phyloP scores from a whole-genome alignment of 1,140 invertebrate species.

The Philaenus spumarius region DNA sequence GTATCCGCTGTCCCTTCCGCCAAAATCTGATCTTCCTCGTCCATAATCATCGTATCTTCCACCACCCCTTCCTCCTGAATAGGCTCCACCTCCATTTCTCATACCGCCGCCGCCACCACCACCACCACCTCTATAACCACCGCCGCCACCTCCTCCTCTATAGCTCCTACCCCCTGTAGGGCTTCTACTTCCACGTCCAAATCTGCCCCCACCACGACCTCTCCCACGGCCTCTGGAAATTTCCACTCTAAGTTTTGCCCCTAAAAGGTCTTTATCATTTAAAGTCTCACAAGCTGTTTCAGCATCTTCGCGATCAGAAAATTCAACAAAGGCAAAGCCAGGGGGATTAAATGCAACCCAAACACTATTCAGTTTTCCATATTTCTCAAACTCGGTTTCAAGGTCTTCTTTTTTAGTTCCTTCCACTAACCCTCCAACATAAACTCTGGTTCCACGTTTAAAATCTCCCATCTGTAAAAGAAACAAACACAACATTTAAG shows the following conservation, averaged over 20 bases:
- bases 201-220: slow-evolving; percentile 44
- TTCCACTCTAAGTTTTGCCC: slow-evolving; percentile 74
- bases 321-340: slow-evolving; percentile 98
- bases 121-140: slow-evolving; percentile 42
- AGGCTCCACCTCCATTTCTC: slow-evolving; percentile 38
- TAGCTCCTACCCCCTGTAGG: slow-evolving; percentile 30
- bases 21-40: slow-evolving; percentile 16
- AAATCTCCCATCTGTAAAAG: slow-evolving; percentile 12
- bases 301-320: slow-evolving; percentile 90
- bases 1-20: slow-evolving; percentile 9
- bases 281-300: slow-evolving; percentile 87
- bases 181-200: slow-evolving; percentile 45
- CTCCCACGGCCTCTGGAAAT: slow-evolving; percentile 65
- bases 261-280: slow-evolving; percentile 78
- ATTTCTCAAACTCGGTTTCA: slow-evolving; percentile 78
- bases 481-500: too few relatives aligned
- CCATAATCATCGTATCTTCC: slow-evolving; percentile 36
- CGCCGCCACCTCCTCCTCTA: slow-evolving; percentile 40
- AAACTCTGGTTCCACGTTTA: slow-evolving; percentile 60
- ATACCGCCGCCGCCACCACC: slow-evolving; percentile 42
- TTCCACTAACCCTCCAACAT: slow-evolving; percentile 75
- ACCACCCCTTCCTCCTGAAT: slow-evolving; percentile 27
- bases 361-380: slow-evolving; percentile 89
- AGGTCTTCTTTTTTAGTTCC: slow-evolving; percentile 82
- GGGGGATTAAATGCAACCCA: slow-evolving; percentile 93